Evolutionary conservation across 1,140 invertebrate genomes (phyloP), one percentile per base, ranked within the genome.

Genomic region (Anoplolepis gracilipes): DNA sequence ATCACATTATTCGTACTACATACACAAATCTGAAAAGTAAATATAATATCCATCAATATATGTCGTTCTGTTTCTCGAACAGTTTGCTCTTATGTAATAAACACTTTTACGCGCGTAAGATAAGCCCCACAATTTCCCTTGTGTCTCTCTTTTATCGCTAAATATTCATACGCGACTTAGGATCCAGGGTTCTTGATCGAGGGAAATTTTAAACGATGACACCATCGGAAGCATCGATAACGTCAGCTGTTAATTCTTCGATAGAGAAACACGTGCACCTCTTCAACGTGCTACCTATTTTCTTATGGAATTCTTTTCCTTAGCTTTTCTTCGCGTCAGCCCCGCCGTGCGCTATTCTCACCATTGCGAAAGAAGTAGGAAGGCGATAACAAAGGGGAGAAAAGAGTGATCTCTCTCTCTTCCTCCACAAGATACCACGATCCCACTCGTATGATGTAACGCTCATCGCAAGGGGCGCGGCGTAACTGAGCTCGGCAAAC

Each of bases 401-500:
- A 5, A 0, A 42, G 25, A 42, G 36, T 7, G n/a, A 73, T 82
- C 65, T 39, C 46, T 28, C 22, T 59, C 25, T 57, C 69, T 42
- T 49, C 6, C 16, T 49, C 46, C 16, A 19, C 28, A 70, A 69
- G 75, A 77, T 59, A 72, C 82, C 85, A 87, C 87, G 55, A 76
- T 77, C 88, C 85, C 86, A 85, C 88, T 87, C 39, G 76, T 61
- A 72, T 88, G 85, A 91, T 89, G 89, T 88, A 92, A 93, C 94
- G 94, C 94, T 92, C 92, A 87, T 94, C 93, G 92, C 93, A 92
- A 94, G 93, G 94, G 94, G 93, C 93, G 93, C 94, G 93, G 94
- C 93, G 93, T 92, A 93, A 94, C 94, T 94, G 93, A 93, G 84
- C 91, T 87, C 88, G 88, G 78, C 84, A 85, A 91, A 85, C 92